Evolutionary conservation across 2,888 invertebrate genomes (phyloP), one percentile per base, ranked within the genome.

Genomic region (Drosophila tanythrix): DNA sequence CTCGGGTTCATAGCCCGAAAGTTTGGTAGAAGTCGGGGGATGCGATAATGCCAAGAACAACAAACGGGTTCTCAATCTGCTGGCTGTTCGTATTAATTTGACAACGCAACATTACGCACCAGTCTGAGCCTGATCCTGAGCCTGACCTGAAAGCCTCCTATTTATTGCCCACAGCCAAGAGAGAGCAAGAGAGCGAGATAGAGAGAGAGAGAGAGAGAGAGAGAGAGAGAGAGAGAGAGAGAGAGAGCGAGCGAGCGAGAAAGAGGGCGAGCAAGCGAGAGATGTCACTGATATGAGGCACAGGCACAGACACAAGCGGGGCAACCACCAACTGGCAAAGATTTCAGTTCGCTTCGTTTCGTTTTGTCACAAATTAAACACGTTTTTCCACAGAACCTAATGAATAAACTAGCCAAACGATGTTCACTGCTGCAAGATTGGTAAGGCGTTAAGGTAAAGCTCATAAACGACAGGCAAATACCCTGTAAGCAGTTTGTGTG

Each of bases 341-440:
- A 81, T 40, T 57, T 57, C 15, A 57, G 58, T 48, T 67, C 65
- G 65, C 40, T 63, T 63, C 63, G 57, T 74, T 88, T 75, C 84
- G 89, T 91, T 84, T 92, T 92, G 91, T 91, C 91, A 91, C 91
- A 91, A 92, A 91, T 92, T 91, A 91, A 91, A 91, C 91, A 91
- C 91, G 91, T 91, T 91, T 91, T 87, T 92, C 91, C 91, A 73
- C 82, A 78, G 86, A 91, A 92, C 88, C 89, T 91, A 91, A 91
- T 91, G 91, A 91, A 91, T 91, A 91, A 89, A 86, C 89, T 83
- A 79, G 86, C 62, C 52, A 63, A 66, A 65, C 74, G 55, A 70
- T 76, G 76, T 65, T 59, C 74, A 50, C 40, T 36, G 57, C 53
- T 27, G 52, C 46, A 53, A 53, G 46, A 56, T 52, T 63, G 66